Percentiles rank a stretch among this genome's conserved stretches.
phyloP scores from a whole-genome alignment of 2,797 vertebrate genomes.

The Lophotriccus pileatus region DNA sequence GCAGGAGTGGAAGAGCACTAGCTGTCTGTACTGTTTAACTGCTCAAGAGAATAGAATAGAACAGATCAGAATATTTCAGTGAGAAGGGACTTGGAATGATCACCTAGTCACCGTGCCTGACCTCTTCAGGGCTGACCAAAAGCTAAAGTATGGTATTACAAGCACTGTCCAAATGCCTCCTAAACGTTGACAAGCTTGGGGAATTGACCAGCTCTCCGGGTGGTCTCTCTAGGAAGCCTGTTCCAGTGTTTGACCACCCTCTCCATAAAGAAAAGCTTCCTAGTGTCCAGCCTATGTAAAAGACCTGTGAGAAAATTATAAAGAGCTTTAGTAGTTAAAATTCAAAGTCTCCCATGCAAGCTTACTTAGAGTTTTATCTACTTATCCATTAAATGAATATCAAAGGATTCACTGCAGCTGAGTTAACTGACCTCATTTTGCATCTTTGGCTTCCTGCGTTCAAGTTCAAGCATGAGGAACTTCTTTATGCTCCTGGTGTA shows the following conservation, averaged over 20 bases:
- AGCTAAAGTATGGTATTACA: background rate
- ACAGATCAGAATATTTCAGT: background rate
- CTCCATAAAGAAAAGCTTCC: background rate
- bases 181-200: background rate
- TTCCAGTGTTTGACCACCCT: background rate
- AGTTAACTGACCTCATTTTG: slow-evolving; percentile 45
- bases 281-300: background rate
- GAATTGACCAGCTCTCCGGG: background rate
- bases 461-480: slow-evolving; percentile 31
- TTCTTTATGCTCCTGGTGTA: background rate
- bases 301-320: background rate
- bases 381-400: slow-evolving; percentile 60
- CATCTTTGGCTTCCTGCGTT: background rate
- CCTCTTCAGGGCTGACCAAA: background rate
- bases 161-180: background rate
- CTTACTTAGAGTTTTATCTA: slow-evolving; percentile 44
- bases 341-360: slow-evolving; percentile 23
- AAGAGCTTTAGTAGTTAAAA: slow-evolving; percentile 42
- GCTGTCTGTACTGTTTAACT: background rate
- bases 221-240: background rate
- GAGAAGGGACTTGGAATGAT: background rate
- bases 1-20: background rate
- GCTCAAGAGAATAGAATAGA: background rate
- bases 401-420: slow-evolving; percentile 37
- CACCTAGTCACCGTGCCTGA: background rate